Evolutionary conservation across 1,140 invertebrate species (phyloP).

Genomic region (Ceratitis capitata): DNA sequence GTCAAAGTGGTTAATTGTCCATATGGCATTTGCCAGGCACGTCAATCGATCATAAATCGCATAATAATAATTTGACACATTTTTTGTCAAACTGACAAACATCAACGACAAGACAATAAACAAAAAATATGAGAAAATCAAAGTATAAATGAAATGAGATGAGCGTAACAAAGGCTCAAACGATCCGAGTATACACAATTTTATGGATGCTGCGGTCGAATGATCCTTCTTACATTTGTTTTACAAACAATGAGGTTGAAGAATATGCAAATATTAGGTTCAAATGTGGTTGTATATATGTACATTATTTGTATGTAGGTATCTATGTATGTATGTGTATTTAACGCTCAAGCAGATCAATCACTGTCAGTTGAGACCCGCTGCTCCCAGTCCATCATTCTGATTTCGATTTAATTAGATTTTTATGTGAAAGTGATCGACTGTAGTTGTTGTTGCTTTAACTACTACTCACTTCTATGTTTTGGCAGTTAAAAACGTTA

Average conservation of each 20-base stretch:
- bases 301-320: neutral
- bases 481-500: neutral
- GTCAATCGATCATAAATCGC: conserved; percentile 39
- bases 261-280: neutral
- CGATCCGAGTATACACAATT: no score
- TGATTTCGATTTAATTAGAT: conserved; percentile 23
- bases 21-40: neutral
- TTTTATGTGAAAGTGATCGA: neutral
- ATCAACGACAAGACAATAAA: neutral
- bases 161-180: neutral
- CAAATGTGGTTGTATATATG: neutral
- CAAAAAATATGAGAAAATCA: neutral
- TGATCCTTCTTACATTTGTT: neutral
- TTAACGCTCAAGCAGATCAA: neutral
- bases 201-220: conserved; percentile 5
- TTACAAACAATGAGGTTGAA: neutral
- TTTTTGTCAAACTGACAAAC: conserved; percentile 35
- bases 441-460: neutral
- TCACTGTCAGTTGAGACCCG: conserved; percentile 15
- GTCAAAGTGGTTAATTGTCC: neutral
- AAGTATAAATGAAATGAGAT: neutral
- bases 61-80: conserved; percentile 40
- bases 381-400: neutral
- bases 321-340: neutral
- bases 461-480: no score